Base-by-base conservation (phyloP, 2,888 invertebrate species). In the Drosophila koepferae region DNA sequence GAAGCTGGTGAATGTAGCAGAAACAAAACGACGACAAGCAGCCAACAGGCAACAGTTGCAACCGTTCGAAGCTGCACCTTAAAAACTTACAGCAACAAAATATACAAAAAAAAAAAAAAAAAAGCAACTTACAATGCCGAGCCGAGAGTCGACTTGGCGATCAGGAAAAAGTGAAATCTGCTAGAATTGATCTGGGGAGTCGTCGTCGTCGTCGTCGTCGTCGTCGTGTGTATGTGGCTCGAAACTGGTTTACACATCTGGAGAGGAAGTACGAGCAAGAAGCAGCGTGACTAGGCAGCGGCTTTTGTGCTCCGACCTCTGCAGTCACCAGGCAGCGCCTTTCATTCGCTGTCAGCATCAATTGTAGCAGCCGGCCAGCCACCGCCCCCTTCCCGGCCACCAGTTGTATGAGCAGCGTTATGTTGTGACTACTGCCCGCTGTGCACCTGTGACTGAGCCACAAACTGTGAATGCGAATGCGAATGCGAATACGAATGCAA, bases 261-360 rank as follows among this genome's bases (percentile, higher is more conserved):
- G 46, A 78, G 70, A 80, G 85, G 85, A 85, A 80, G 87, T 80
- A 64, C 73, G 59, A 66, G 58, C 62, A 75, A 51, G 46, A 66
- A 60, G 55, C 72, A 54, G 71, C 48, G 55, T 68, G 76, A 70
- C 73, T 66, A 66, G 54, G 60, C 69, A 63, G 72, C 65, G 62
- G 64, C 58, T 66, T 61, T 68, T 66, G 43, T 58, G 63, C 63
- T 44, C 31, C 77, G 77, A 77, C 77, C 77, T 77, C 78, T 67
- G 71, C 67, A 51, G 72, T 64, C 41, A 53, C 59, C 75, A 63
- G 65, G 51, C 74, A 71, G 77, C 74, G 84, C 87, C 87, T 87
- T 87, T 87, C 87, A 86, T 86, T 89, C 75, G 87, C 89, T 87
- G 87, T 87, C 87, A 87, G 89, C 87, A 87, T 89, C 89, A 87